A percentile compares a stretch with the other conserved stretches of the same genome.
Evolutionary conservation across 2,113 vertebrate species (phyloP).

Genomic region (Rhabdornis inornatus): DNA sequence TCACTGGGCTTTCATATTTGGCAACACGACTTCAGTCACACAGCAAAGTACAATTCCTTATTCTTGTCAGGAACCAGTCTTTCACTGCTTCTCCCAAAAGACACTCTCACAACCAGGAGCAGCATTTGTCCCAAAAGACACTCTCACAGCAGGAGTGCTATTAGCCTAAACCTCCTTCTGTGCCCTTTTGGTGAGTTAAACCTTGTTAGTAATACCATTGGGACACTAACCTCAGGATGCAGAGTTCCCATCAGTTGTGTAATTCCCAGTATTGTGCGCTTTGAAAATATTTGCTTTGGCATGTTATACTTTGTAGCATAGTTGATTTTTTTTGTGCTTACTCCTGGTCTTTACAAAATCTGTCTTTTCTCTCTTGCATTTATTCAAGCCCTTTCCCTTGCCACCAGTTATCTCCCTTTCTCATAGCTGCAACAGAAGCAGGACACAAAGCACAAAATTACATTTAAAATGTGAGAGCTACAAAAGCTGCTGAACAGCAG

Average conservation of each 20-base stretch:
- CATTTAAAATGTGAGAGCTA: background rate
- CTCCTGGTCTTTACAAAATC: constrained; percentile 1
- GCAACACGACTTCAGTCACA: background rate
- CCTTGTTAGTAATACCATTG: background rate
- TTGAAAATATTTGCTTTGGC: constrained; percentile 50
- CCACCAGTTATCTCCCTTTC: background rate
- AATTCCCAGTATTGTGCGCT: constrained; percentile 36
- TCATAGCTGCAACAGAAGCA: constrained; percentile 18
- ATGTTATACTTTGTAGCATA: background rate
- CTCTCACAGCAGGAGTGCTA: background rate
- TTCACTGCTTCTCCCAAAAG: background rate
- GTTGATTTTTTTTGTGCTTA: background rate
- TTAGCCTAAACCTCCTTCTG: background rate
- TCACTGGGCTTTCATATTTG: background rate
- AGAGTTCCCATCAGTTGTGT: constrained; percentile 26
- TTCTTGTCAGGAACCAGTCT: background rate
- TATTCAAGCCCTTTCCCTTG: background rate
- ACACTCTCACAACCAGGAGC: background rate
- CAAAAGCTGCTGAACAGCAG: background rate
- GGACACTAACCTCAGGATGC: constrained; percentile 34
- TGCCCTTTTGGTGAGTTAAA: background rate
- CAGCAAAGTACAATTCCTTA: background rate
- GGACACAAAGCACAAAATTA: background rate
- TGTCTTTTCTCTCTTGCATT: constrained; percentile 5
- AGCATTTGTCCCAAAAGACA: background rate